A percentile compares a stretch with the other conserved stretches of the same genome.
These are phyloP conservation scores for Esox niger DNA, from an alignment of 2,113 vertebrate genomes.

Conservation along the genomic window DNA sequence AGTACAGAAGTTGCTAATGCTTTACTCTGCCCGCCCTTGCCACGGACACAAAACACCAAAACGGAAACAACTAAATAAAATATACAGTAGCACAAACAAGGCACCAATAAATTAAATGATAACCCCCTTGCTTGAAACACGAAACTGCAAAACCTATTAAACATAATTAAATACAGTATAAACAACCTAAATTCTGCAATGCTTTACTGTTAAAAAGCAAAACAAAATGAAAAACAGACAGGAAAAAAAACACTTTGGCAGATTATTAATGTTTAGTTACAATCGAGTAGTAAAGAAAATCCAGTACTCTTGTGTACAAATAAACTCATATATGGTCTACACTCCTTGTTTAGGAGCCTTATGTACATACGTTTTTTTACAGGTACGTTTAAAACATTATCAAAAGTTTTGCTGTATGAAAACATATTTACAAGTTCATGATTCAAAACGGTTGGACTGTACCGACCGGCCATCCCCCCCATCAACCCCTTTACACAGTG, in stretches of 20 bases:
- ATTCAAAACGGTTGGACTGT: constrained; percentile 54
- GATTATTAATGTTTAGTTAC: constrained; percentile 82
- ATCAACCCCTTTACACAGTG: constrained; percentile 78
- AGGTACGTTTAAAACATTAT: constrained; percentile 81
- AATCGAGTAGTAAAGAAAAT: constrained; percentile 83
- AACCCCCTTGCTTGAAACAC: constrained; percentile 48
- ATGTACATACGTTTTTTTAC: constrained; percentile 75
- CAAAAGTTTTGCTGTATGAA: constrained; percentile 78
- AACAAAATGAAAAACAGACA: constrained; percentile 46
- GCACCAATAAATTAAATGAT: constrained; percentile 81
- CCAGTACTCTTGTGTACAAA: constrained; percentile 78
- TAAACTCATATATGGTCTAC: constrained; percentile 77
- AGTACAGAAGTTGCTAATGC: constrained; percentile 74
- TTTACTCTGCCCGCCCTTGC: constrained; percentile 30
- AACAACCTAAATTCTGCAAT: constrained; percentile 60
- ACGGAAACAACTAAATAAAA: constrained; percentile 58
- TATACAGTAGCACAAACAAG: constrained; percentile 77
- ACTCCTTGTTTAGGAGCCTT: constrained; percentile 60
- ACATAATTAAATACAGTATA: constrained; percentile 70
- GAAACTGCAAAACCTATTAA: constrained; percentile 61
- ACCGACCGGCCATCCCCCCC: constrained; percentile 47
- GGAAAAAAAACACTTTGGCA: constrained; percentile 76
- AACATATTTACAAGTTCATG: constrained; percentile 72
- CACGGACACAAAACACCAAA: constrained; percentile 62
- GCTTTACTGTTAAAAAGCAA: constrained; percentile 70